phyloP scores from a whole-genome alignment of 1,140 invertebrate species.

The Euglossa dilemma region DNA sequence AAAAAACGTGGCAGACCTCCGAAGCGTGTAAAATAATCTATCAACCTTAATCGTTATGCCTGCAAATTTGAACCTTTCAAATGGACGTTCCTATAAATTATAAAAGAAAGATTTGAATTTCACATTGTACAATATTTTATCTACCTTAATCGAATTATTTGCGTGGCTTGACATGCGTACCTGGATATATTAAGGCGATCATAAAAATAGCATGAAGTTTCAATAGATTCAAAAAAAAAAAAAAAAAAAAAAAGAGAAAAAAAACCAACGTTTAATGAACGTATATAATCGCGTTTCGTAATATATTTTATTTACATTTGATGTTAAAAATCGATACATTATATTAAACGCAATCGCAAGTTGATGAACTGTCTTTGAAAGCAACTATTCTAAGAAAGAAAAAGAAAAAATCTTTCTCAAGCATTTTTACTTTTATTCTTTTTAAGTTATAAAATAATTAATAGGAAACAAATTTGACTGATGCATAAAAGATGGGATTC shows the following conservation, averaged over 20 bases:
- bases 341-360: not conserved
- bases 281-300: slow-evolving; percentile 8
- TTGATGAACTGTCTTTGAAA: not conserved
- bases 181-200: slow-evolving; percentile 54
- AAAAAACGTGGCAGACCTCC: slow-evolving; percentile 66
- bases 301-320: slow-evolving; percentile 33
- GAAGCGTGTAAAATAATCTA: slow-evolving; percentile 58
- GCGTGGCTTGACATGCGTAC: slow-evolving; percentile 61
- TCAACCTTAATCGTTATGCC: slow-evolving; percentile 21
- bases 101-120: slow-evolving; percentile 54
- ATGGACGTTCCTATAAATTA: slow-evolving; percentile 68
- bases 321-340: not conserved
- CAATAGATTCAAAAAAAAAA: not conserved
- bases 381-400: not conserved
- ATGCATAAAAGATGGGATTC: not conserved
- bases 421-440: not conserved
- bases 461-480: not conserved
- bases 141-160: slow-evolving; percentile 64
- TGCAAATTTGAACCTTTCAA: slow-evolving; percentile 55
- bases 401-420: not conserved
- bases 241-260: no score
- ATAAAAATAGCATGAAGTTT: not conserved
- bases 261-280: not conserved
- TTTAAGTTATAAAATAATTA: not conserved
- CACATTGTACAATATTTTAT: slow-evolving; percentile 56